Evolutionary conservation across 2,797 vertebrate genomes (phyloP).

Genomic region (Pelodytes ibericus): DNA sequence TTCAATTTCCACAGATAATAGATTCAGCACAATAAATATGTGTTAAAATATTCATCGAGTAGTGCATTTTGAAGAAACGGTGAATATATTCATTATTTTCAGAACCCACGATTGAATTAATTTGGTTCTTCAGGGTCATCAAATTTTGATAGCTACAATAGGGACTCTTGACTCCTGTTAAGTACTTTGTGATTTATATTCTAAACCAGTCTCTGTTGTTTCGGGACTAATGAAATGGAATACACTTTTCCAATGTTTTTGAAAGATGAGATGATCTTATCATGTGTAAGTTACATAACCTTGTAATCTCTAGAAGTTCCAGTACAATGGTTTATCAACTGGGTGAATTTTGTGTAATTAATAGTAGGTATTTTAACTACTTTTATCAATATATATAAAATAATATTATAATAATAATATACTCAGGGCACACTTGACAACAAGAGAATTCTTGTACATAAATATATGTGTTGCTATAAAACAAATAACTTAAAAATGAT

Average conservation of each 20-base stretch:
- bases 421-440: no score
- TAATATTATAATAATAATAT: no score
- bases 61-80: background rate
- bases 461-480: no score
- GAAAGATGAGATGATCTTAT: background rate
- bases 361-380: no score
- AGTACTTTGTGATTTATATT: background rate
- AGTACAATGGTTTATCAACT: no score
- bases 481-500: no score
- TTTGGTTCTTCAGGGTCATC: background rate
- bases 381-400: no score
- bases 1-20: background rate
- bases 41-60: background rate
- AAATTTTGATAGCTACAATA: background rate
- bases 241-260: background rate
- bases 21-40: background rate
- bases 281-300: background rate
- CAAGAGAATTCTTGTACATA: no score
- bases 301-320: no score
- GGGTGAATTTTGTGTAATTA: no score
- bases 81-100: background rate
- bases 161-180: background rate
- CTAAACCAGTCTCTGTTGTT: background rate
- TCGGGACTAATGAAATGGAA: background rate
- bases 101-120: background rate